Conservation (phyloP, 2,888 invertebrate species). For the Drosophila nigritarsus region DNA sequence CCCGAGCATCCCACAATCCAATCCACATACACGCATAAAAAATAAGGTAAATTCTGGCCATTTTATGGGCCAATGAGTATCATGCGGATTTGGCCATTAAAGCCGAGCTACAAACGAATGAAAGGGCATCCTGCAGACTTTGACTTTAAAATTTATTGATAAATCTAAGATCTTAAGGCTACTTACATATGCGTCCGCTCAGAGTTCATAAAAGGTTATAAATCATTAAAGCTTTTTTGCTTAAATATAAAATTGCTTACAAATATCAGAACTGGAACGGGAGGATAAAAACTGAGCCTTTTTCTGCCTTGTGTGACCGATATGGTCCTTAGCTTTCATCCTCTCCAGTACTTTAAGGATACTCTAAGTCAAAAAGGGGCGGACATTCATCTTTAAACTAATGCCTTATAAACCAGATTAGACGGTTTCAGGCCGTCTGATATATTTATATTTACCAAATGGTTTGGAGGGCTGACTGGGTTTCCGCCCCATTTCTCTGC, state of each 20-base stretch:
- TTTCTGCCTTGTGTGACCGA: background rate
- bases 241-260: constrained; percentile 20
- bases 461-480: background rate
- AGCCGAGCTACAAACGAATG: constrained; percentile 23
- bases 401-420: background rate
- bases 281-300: background rate
- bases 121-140: constrained; percentile 36
- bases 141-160: constrained; percentile 72
- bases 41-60: constrained; percentile 51
- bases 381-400: background rate
- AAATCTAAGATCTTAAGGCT: constrained; percentile 67
- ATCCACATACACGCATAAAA: constrained; percentile 33
- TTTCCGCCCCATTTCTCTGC: background rate
- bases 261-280: background rate
- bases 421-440: background rate
- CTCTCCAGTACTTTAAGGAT: background rate
- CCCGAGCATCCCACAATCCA: background rate
- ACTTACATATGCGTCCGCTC: constrained; percentile 35
- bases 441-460: background rate
- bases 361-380: background rate
- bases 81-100: constrained; percentile 60
- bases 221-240: constrained; percentile 35
- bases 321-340: background rate
- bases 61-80: constrained; percentile 68
- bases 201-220: constrained; percentile 21